Base-by-base conservation (phyloP, 2,888 invertebrate genomes). In the Busseola fusca region DNA sequence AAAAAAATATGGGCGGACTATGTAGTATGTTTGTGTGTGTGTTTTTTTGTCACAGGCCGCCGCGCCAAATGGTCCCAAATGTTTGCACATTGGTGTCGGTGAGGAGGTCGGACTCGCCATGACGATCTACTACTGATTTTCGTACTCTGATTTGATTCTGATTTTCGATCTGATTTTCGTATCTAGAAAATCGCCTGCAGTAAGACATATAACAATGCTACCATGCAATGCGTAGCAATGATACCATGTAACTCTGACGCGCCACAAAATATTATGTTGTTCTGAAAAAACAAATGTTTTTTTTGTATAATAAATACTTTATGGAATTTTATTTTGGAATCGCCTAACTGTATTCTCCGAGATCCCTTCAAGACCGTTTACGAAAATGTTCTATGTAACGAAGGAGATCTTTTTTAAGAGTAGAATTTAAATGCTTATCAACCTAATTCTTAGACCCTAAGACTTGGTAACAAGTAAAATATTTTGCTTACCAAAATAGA, bases 251-350 rank as follows among this genome's bases (percentile, higher is more conserved):
- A 37, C 18, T 21, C 30, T 12, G 12, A 42, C 12, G 7, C 21
- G 16, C 14, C 34, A 37, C 9, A 14, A 21, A 16, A 63, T 40
- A 37, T 64, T 34, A 64, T 48, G 4, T 27, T 27, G 3, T 64
- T 16, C 34, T 48, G 34, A 45, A 63, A 27, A 64, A 37, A 34
- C 18, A 50, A 18, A 37, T 9, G 10, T 50, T 21, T 48, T 40
- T 37, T 30, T 12, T 40, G 16, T 50, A 50, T 37, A 50, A 64
- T 67, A 67, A 27, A 67, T 50, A 27, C 27, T 63, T 16, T 48
- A n/a, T 10, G 10, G 18, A 14, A 62, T 62, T 21, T 67, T 48
- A 27, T 37, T 64, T 67, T 67, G 34, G 45, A 18, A 48, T 27
- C 5, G 14, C 30, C 34, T 34, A n/a, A n/a, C n/a, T 34, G 14